Conservation (phyloP, 2,113 vertebrate species). For the Naja naja region DNA sequence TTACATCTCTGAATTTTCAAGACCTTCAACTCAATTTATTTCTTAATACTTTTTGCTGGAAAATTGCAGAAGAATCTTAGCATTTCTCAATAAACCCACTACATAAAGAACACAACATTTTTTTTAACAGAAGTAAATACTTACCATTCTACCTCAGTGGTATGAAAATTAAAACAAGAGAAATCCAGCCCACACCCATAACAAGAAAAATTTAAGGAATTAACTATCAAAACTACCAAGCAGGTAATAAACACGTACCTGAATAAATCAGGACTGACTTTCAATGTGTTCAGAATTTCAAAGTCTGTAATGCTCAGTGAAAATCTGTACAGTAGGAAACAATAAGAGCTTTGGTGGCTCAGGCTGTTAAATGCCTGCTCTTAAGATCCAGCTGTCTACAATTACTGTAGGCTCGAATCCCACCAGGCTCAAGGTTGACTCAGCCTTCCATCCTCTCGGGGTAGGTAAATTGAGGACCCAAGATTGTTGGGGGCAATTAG, state of each 20-base stretch:
- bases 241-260: not conserved
- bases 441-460: too few relatives aligned
- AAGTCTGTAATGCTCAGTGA: not conserved
- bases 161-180: not conserved
- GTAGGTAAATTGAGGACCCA: too few relatives aligned
- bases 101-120: not conserved
- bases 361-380: too few relatives aligned
- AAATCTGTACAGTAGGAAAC: not conserved
- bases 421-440: too few relatives aligned
- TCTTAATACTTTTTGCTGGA: not conserved
- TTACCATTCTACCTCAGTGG: not conserved
- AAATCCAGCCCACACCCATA: not conserved
- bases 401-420: too few relatives aligned
- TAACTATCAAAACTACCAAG: not conserved
- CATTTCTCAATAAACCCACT: not conserved
- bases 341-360: too few relatives aligned
- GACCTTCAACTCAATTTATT: not conserved
- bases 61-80: not conserved
- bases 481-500: too few relatives aligned
- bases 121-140: not conserved
- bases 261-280: not conserved
- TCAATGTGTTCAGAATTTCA: not conserved
- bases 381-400: too few relatives aligned
- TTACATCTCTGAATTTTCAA: not conserved
- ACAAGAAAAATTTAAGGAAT: not conserved